Evolutionary conservation across 2,888 invertebrate genomes (phyloP).

Genomic region (Mythimna loreyi): DNA sequence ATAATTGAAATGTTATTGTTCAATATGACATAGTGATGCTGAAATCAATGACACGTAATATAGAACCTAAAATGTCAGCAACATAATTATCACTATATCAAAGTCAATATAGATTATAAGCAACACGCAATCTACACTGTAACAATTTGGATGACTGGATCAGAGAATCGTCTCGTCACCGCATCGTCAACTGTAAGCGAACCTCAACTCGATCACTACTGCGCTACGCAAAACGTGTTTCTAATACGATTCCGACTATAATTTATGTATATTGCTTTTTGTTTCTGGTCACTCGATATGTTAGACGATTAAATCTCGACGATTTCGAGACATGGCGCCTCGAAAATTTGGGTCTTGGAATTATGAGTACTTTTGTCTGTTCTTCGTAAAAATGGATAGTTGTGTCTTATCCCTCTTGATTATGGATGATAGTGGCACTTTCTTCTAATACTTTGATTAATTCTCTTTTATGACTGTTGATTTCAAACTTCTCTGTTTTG

Average conservation of each 20-base stretch:
- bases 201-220: conserved; percentile 77
- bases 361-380: conserved; percentile 47
- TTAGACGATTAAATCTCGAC: conserved; percentile 69
- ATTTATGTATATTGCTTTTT: conserved; percentile 80
- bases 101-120: neutral
- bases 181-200: conserved; percentile 55
- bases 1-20: too few relatives aligned
- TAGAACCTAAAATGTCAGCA: neutral
- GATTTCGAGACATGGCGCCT: conserved; percentile 66
- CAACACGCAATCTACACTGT: neutral
- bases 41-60: neutral
- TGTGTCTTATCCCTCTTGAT: conserved; percentile 31
- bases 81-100: neutral
- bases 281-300: conserved; percentile 74
- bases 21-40: neutral
- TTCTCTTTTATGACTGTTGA: neutral
- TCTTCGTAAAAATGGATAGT: conserved; percentile 36
- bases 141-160: neutral
- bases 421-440: too few relatives aligned
- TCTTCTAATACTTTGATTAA: neutral
- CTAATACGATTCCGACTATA: conserved; percentile 77
- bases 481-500: neutral
- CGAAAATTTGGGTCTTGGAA: conserved; percentile 62
- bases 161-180: conserved; percentile 32
- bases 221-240: conserved; percentile 85